Evolutionary conservation across 2,113 vertebrate species (phyloP).

Genomic region (Heterotis niloticus): DNA sequence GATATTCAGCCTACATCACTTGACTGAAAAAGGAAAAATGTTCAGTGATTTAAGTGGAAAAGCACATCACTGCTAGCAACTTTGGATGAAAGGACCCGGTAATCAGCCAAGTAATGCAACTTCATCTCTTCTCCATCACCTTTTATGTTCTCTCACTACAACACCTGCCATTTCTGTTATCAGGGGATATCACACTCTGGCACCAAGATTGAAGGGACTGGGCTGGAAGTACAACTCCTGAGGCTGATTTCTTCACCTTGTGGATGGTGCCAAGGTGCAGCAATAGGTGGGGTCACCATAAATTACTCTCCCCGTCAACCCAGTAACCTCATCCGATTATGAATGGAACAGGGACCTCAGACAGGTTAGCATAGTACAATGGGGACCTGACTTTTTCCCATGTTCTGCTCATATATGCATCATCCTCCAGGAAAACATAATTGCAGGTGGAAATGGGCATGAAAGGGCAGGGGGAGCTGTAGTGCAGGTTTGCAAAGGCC

Average conservation of each 20-base stretch:
- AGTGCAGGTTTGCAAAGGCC: not conserved
- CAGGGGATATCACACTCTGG: not conserved
- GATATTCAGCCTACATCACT: no score
- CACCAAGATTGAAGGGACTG: not conserved
- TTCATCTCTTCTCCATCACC: not conserved
- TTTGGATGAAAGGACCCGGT: not conserved
- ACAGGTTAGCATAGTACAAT: conserved; percentile 13
- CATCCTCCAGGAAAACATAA: not conserved
- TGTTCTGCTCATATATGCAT: not conserved
- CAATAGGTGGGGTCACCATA: conserved; percentile 5
- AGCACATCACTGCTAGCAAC: not conserved
- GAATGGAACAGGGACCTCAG: not conserved
- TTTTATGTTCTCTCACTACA: not conserved
- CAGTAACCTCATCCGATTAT: conserved; percentile 3
- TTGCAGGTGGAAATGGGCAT: not conserved
- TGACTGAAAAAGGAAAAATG: no score
- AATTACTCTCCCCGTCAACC: conserved; percentile 20
- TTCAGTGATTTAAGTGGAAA: no score
- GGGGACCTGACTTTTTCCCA: conserved; percentile 6
- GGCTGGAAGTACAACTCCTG: not conserved
- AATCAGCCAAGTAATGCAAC: not conserved
- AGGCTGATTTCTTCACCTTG: conserved; percentile 15
- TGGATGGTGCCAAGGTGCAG: not conserved
- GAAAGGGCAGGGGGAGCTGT: not conserved
- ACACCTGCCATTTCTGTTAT: conserved; percentile 45